phyloP scores from a whole-genome alignment of 2,113 vertebrate genomes.

The Ahaetulla prasina region DNA sequence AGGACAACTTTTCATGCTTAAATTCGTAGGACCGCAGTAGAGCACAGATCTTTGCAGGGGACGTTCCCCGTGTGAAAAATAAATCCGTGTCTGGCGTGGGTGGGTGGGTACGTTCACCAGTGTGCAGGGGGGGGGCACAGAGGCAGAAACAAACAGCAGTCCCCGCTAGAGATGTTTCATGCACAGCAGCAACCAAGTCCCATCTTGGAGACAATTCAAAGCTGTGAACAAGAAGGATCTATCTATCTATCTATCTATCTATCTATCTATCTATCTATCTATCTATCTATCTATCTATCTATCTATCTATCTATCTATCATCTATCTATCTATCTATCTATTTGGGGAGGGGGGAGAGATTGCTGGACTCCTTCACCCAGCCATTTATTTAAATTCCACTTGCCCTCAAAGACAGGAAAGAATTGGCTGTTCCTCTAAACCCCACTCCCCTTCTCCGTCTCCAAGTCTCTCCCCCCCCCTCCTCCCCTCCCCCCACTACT shows the following conservation, averaged over 20 bases:
- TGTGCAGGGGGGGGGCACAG: fast-evolving
- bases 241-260: no score
- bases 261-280: no score
- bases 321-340: no score
- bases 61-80: not conserved
- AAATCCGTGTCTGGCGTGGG: not conserved
- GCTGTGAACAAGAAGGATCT: not conserved
- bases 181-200: not conserved
- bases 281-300: no score
- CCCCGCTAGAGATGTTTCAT: not conserved
- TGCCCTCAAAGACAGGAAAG: not conserved
- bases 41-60: not conserved
- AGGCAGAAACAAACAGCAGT: fast-evolving
- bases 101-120: not conserved
- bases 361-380: not conserved
- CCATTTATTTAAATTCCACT: not conserved
- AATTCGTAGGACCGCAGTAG: not conserved
- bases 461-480: not conserved
- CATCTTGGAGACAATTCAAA: not conserved
- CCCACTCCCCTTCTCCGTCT: not conserved
- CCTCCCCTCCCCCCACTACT: not conserved
- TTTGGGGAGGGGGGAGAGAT: no score
- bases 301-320: no score
- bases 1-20: not conserved
- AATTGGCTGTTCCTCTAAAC: not conserved